Percentiles rank a stretch among this genome's conserved stretches.
These are phyloP conservation scores for Drosophila chauvacae DNA, from an alignment of 1,140 invertebrate genomes.

Conservation along the genomic window DNA sequence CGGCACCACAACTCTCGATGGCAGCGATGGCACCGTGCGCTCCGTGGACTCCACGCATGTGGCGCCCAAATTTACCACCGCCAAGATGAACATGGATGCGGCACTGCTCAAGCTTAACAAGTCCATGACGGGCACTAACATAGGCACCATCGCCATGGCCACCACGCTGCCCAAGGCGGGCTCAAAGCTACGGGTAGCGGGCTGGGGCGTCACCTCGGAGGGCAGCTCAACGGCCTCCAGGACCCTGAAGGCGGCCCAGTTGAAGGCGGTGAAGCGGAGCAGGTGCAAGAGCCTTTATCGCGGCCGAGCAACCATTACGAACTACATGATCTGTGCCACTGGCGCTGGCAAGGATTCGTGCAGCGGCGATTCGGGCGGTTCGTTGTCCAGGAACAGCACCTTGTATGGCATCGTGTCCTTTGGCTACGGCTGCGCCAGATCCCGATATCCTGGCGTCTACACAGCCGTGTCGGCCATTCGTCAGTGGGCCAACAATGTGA, in stretches of 20 bases:
- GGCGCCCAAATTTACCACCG: constrained; percentile 26
- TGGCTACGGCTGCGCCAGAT: constrained; percentile 56
- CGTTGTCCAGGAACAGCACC: constrained; percentile 1
- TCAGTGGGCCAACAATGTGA: constrained; percentile 21
- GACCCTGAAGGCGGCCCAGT: constrained; percentile 1
- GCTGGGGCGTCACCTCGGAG: constrained; percentile 55
- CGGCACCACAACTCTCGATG: constrained; percentile 43
- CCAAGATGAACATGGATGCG: constrained; percentile 54
- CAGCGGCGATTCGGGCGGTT: constrained; percentile 64
- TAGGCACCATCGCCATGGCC: constrained; percentile 46
- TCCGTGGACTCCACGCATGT: constrained; percentile 9
- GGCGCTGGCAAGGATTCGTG: constrained; percentile 41
- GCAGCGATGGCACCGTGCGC: constrained; percentile 30
- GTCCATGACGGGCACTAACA: constrained; percentile 52
- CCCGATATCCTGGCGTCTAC: constrained; percentile 54
- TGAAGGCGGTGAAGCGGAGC: not conserved
- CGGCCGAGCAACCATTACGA: constrained; percentile 30
- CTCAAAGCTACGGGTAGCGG: constrained; percentile 27
- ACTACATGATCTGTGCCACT: constrained; percentile 55
- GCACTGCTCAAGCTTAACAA: constrained; percentile 45
- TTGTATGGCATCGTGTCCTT: constrained; percentile 60
- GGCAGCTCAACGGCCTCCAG: constrained; percentile 25
- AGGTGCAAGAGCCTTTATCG: constrained; percentile 11
- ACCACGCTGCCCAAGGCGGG: constrained; percentile 31
- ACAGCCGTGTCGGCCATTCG: constrained; percentile 14